Base-by-base conservation (phyloP, 2,113 vertebrate genomes). In the Cyprinodon variegatus region DNA sequence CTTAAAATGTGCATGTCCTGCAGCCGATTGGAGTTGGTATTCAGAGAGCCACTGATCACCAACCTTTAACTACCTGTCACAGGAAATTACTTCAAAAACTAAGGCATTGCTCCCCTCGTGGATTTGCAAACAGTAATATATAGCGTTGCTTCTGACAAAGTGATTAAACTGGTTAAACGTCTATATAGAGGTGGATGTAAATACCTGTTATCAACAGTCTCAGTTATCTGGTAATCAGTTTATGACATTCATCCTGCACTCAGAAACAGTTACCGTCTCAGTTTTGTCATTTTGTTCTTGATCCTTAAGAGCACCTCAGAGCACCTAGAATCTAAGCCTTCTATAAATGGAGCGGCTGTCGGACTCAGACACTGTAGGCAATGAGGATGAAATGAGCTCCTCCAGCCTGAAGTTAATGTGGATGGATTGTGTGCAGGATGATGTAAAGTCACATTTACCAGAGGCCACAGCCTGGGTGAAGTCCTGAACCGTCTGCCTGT, bases 361-460 rank as follows among this genome's bases (percentile, higher is more conserved):
- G 36, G 15, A 60, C 48, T 75, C 77, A 69, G 73, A 73, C 69
- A 69, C 78, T 71, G 39, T 20, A 70, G 73, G 70, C 82, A 73
- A 85, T 82, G 76, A 85, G 87, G 76, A 83, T 91, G 83, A 89
- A 90, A 90, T 87, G 72, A 74, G 81, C 80, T 85, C 68, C 78
- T 69, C 75, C 79, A 74, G 81, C 79, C 76, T 75, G 20, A 76
- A 84, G 78, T 81, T 93, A 93, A 93, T 90, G 90, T 80, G 79
- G 89, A 88, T 88, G 86, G 90, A 90, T 92, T 65, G 87, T 70
- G 73, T 83, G 70, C 9, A 37, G 76, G 74, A 84, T 87, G 87
- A 89, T 89, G 78, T 66, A 88, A 84, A 76, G 84, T 74, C 73
- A 76, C 82, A 74, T 84, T 81, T 83, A 84, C 78, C 37, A 77